Evolutionary conservation across 2,797 vertebrate genomes (phyloP).

Genomic region (Onychomys arenicola): DNA sequence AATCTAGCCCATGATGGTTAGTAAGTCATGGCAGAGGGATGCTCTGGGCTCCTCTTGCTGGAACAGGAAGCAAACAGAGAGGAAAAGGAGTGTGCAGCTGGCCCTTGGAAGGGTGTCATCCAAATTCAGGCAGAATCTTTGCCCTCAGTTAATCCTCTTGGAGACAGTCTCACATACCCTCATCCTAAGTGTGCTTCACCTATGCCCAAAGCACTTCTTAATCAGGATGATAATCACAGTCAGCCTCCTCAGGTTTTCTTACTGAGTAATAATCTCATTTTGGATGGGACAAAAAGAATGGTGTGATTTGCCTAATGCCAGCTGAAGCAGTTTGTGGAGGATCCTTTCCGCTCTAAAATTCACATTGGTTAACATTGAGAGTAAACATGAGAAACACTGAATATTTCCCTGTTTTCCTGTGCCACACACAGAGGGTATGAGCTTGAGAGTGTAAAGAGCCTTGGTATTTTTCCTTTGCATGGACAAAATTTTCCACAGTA

Average conservation of each 20-base stretch:
- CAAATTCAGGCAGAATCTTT: neutral
- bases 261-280: neutral
- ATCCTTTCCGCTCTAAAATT: neutral
- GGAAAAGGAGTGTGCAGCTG: neutral
- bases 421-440: neutral
- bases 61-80: neutral
- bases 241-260: neutral
- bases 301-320: neutral
- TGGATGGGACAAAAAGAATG: neutral
- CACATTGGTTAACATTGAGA: neutral
- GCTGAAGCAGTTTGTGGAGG: neutral
- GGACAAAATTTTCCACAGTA: slow-evolving; percentile 12
- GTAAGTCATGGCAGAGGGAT: neutral
- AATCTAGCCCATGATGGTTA: neutral
- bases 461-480: slow-evolving; percentile 18
- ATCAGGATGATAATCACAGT: neutral
- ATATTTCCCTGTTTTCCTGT: neutral
- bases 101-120: neutral
- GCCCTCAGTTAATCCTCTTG: neutral
- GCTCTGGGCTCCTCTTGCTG: neutral
- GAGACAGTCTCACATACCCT: neutral
- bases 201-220: neutral
- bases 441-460: neutral
- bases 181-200: neutral
- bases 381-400: slow-evolving; percentile 12